Conservation (phyloP, 2,113 vertebrate species). For the Chamaetylas fuelleborni region DNA sequence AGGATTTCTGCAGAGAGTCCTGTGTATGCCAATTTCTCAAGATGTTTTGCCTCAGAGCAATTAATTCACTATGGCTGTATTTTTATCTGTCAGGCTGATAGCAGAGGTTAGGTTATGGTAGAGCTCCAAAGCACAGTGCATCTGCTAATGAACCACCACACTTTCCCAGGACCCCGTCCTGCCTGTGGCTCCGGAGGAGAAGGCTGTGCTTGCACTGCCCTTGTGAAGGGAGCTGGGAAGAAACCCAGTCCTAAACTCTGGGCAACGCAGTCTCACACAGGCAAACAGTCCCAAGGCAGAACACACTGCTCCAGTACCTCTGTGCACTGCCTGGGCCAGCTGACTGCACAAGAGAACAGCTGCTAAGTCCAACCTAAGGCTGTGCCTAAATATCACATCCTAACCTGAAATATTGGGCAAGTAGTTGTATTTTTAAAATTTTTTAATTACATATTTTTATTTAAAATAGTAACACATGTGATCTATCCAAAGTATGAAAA, state of each 20-base stretch:
- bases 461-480: not conserved
- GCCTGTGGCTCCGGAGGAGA: not conserved
- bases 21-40: not conserved
- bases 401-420: not conserved
- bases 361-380: not conserved
- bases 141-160: not conserved
- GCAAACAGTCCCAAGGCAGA: not conserved
- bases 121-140: not conserved
- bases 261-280: not conserved
- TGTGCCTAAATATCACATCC: not conserved
- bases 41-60: constrained; percentile 47
- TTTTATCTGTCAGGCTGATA: constrained; percentile 41
- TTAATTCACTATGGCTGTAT: constrained; percentile 21
- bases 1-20: not conserved
- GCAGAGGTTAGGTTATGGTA: not conserved
- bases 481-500: not conserved
- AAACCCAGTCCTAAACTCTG: not conserved
- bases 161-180: not conserved
- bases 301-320: not conserved
- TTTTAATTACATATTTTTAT: not conserved
- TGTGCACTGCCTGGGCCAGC: not conserved
- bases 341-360: not conserved
- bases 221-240: not conserved
- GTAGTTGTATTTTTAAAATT: not conserved
- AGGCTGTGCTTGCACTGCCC: not conserved